Evolutionary conservation across 1,140 invertebrate genomes (phyloP).

Genomic region (Nephila pilipes): DNA sequence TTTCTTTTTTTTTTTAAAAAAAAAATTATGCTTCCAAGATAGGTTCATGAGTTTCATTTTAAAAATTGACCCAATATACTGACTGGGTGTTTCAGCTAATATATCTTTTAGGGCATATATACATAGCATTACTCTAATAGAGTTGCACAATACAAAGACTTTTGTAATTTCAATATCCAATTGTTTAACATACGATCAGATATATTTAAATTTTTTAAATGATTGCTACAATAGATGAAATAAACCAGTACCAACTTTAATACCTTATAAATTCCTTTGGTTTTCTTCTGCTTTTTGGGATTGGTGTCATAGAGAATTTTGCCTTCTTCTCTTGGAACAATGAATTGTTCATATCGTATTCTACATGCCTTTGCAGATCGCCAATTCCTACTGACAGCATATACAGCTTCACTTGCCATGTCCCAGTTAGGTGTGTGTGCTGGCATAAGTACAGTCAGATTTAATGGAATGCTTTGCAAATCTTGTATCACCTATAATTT

Average conservation of each 20-base stretch:
- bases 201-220: no score
- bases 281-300: constrained; percentile 91
- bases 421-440: constrained; percentile 97
- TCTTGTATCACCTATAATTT: constrained; percentile 91
- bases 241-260: neutral
- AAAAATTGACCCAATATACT: no score
- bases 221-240: no score
- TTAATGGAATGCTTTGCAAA: constrained; percentile 90
- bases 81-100: no score
- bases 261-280: constrained; percentile 86
- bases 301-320: constrained; percentile 86
- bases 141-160: no score
- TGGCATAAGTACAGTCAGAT: constrained; percentile 88
- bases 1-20: no score
- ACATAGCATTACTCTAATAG: no score
- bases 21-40: no score
- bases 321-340: constrained; percentile 93
- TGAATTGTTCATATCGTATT: constrained; percentile 88
- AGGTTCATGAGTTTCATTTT: no score
- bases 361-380: constrained; percentile 94
- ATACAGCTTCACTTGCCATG: constrained; percentile 94
- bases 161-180: no score
- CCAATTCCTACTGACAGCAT: constrained; percentile 87
- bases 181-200: no score
- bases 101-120: no score